Conservation (phyloP, 2,797 vertebrate genomes). For the Bradypodion pumilum region DNA sequence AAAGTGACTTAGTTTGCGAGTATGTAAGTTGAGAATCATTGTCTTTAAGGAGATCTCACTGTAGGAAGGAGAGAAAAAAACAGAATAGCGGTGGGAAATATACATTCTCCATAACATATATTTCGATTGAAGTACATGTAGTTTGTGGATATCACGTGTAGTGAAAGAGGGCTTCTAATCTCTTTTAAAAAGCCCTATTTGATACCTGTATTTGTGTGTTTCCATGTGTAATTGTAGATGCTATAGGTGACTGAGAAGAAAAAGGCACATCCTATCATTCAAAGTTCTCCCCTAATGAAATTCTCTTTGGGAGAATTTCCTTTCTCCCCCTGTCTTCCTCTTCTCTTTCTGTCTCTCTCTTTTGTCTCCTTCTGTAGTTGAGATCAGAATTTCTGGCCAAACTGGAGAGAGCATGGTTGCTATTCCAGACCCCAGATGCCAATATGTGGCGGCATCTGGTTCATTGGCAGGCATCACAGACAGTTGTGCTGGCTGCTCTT, state of each 20-base stretch:
- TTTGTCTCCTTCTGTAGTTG: constrained; percentile 74
- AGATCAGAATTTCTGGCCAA: constrained; percentile 77
- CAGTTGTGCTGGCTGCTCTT: constrained; percentile 76
- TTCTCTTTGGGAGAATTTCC: constrained; percentile 72
- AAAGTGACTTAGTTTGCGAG: too few relatives aligned
- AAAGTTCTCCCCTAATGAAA: constrained; percentile 63
- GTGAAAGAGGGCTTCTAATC: constrained; percentile 56
- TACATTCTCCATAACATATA: too few relatives aligned
- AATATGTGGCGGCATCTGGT: constrained; percentile 82
- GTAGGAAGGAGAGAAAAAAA: too few relatives aligned
- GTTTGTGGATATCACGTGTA: constrained; percentile 34
- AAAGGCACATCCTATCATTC: constrained; percentile 60
- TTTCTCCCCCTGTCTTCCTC: constrained; percentile 46
- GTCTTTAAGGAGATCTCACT: too few relatives aligned
- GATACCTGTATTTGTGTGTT: background rate
- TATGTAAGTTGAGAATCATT: too few relatives aligned
- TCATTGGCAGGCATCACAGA: constrained; percentile 74
- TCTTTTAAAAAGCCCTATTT: constrained; percentile 53
- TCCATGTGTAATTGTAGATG: background rate
- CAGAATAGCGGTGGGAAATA: too few relatives aligned
- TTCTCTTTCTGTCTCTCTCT: constrained; percentile 58
- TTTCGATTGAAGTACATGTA: background rate
- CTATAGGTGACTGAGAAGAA: constrained; percentile 52
- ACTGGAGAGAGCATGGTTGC: constrained; percentile 68
- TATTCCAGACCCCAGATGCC: constrained; percentile 82